Conservation (phyloP, 2,113 vertebrate species). For the Saimiri boliviensis region DNA sequence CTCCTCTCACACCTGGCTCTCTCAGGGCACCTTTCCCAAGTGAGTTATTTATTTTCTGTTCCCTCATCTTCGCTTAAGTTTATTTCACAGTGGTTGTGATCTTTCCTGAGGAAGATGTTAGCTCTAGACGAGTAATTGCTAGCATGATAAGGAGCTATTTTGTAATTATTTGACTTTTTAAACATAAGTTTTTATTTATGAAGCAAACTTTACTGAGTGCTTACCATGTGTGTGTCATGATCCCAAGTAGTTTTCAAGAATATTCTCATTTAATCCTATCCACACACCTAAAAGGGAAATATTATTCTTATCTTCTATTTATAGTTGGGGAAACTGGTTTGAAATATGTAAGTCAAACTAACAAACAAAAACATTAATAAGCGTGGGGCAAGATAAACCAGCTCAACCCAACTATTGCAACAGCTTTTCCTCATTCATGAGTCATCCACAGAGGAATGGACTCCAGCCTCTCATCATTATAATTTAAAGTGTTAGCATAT, state of each 20-base stretch:
- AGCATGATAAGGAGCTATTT: not conserved
- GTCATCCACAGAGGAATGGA: not conserved
- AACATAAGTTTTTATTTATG: conserved; percentile 16
- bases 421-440: not conserved
- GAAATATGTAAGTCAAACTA: not conserved
- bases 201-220: not conserved
- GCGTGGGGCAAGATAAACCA: not conserved
- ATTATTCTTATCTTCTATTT: not conserved
- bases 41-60: conserved; percentile 4
- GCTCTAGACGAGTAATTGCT: not conserved
- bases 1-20: not conserved
- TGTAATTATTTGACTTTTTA: conserved; percentile 22
- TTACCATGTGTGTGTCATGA: not conserved
- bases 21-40: not conserved
- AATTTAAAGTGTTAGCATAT: not conserved
- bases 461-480: not conserved
- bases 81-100: not conserved
- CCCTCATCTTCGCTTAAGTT: not conserved
- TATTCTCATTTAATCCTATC: not conserved
- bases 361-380: not conserved
- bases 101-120: not conserved
- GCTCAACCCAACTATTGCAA: not conserved
- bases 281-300: not conserved
- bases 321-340: not conserved
- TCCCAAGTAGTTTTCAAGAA: not conserved